A percentile compares a stretch with the other conserved stretches of the same genome.
These are phyloP conservation scores for Tethea ocularis DNA, from an alignment of 2,888 invertebrate species.

Conservation along the genomic window DNA sequence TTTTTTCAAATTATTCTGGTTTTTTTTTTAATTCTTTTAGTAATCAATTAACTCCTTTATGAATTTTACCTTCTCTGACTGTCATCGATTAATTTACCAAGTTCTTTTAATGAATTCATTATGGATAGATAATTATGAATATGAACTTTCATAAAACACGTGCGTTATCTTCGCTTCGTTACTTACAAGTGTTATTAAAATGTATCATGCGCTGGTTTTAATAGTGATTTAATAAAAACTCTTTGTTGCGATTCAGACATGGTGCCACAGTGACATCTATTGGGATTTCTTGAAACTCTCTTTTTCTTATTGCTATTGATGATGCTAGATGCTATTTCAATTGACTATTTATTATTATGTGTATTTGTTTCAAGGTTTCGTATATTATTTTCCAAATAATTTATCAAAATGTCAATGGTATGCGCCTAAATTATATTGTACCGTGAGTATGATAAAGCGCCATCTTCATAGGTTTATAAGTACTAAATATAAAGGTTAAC, in stretches of 20 bases:
- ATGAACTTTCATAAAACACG: too few species aligned
- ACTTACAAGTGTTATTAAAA: too few species aligned
- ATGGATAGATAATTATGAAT: background rate
- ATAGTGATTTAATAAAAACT: background rate
- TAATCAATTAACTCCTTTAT: background rate
- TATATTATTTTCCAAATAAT: background rate
- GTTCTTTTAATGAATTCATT: constrained; percentile 16
- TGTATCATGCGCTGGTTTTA: background rate
- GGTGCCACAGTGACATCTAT: constrained; percentile 16
- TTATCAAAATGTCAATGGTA: background rate
- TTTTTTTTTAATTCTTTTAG: background rate
- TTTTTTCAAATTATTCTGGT: background rate
- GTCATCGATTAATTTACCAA: constrained; percentile 38
- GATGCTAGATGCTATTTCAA: background rate
- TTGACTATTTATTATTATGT: too few species aligned
- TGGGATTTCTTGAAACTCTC: background rate
- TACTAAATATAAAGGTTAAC: background rate
- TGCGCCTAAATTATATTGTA: background rate
- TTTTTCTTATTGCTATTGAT: background rate
- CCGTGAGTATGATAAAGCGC: background rate
- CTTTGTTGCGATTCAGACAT: constrained; percentile 12
- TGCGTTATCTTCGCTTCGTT: too few species aligned
- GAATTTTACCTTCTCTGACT: constrained; percentile 35
- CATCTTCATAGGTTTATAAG: background rate
- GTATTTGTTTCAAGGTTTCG: background rate